Conservation (phyloP, 2,888 invertebrate species). For the Tolmerus cingulatus region DNA sequence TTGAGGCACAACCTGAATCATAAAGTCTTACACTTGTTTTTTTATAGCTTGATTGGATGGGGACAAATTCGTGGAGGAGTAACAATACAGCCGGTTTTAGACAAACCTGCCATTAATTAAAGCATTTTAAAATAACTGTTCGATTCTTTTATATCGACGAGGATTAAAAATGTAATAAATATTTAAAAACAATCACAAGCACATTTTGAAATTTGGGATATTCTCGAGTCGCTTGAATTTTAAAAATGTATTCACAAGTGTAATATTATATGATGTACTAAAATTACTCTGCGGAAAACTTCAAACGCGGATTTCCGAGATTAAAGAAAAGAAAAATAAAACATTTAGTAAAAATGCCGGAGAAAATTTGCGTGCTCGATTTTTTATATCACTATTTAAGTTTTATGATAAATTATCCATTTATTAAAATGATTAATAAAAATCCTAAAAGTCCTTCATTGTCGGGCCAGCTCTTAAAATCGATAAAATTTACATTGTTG, state of each 20-base stretch:
- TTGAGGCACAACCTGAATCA: background rate
- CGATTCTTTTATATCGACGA: constrained; percentile 32
- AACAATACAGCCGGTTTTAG: constrained; percentile 82
- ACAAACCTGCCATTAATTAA: constrained; percentile 29
- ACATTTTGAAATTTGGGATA: background rate
- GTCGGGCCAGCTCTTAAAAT: no score
- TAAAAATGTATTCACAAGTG: background rate
- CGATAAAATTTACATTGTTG: no score
- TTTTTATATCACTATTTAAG: background rate
- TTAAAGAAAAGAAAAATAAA: no score
- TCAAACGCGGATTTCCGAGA: no score
- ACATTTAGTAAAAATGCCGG: no score
- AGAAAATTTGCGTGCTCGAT: no score
- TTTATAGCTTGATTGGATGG: constrained; percentile 95
- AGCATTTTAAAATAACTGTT: constrained; percentile 26
- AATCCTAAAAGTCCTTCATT: no score
- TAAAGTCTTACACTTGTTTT: constrained; percentile 44
- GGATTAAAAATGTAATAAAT: constrained; percentile 14
- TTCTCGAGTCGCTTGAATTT: background rate
- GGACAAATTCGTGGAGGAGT: constrained; percentile 98
- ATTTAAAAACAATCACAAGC: background rate
- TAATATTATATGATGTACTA: no score
- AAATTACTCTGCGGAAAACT: no score
- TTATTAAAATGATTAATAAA: background rate
- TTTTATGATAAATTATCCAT: background rate